Conservation (phyloP, 2,113 vertebrate species). For the Colistium nudipinnis region DNA sequence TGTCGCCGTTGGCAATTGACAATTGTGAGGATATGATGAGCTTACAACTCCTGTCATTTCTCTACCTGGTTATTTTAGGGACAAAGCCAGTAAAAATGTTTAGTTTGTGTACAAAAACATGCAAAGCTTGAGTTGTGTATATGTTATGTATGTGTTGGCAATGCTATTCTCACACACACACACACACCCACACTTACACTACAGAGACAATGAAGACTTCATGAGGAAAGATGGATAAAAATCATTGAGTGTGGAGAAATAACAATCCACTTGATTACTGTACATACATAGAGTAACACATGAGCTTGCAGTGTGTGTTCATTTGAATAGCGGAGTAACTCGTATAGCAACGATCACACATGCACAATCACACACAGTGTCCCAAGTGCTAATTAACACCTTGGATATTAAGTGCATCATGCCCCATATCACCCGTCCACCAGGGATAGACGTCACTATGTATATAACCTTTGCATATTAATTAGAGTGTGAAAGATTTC, state of each 20-base stretch:
- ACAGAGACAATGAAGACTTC: not conserved
- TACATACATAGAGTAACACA: conserved; percentile 19
- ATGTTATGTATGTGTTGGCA: not conserved
- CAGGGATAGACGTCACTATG: not conserved
- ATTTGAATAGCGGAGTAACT: no score
- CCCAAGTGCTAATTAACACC: conserved; percentile 40
- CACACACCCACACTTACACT: not conserved
- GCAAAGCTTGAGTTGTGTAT: no score
- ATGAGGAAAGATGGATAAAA: conserved; percentile 28
- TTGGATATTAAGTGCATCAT: conserved; percentile 45
- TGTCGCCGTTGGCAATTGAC: conserved; percentile 2
- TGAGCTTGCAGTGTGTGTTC: no score
- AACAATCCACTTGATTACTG: no score
- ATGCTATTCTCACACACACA: not conserved
- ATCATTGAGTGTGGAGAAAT: conserved; percentile 44
- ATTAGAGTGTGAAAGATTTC: not conserved
- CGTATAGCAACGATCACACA: no score
- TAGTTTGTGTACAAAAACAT: not conserved
- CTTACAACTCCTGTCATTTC: not conserved
- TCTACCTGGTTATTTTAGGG: not conserved
- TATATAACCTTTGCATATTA: conserved; percentile 5
- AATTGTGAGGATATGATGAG: conserved; percentile 1
- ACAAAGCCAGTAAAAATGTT: not conserved
- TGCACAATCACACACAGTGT: conserved; percentile 4
- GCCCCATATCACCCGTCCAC: not conserved